Conservation (phyloP, 2,888 invertebrate species). For the Achlya flavicornis region DNA sequence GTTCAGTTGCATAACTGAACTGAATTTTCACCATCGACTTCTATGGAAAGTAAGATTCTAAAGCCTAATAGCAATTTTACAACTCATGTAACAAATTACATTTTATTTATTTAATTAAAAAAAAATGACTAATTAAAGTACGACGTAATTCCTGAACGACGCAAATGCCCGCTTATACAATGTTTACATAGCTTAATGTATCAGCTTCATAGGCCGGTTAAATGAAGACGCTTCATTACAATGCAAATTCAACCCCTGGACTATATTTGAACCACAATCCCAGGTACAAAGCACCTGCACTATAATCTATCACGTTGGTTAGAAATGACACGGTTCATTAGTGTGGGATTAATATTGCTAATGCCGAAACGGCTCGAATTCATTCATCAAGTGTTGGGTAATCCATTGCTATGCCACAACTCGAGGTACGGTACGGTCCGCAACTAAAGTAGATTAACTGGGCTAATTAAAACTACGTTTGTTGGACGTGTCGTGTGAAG, state of each 20-base stretch:
- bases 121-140: too few relatives aligned
- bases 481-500: not conserved
- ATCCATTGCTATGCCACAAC: slow-evolving; percentile 44
- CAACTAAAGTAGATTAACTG: slow-evolving; percentile 30
- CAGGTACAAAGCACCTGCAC: slow-evolving; percentile 9
- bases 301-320: slow-evolving; percentile 26
- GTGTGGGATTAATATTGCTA: slow-evolving; percentile 46
- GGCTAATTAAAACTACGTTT: slow-evolving; percentile 14
- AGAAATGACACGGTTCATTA: slow-evolving; percentile 52
- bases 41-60: too few relatives aligned
- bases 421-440: slow-evolving; percentile 35
- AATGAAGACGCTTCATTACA: slow-evolving; percentile 1
- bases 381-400: slow-evolving; percentile 49
- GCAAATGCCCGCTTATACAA: too few relatives aligned
- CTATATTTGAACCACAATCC: not conserved
- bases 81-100: too few relatives aligned
- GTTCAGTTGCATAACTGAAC: too few relatives aligned
- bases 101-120: too few relatives aligned
- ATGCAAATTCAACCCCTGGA: not conserved
- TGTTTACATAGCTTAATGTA: not conserved
- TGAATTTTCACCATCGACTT: too few relatives aligned
- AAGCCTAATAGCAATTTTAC: too few relatives aligned
- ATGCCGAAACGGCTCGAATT: slow-evolving; percentile 37
- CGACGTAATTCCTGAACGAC: too few relatives aligned
- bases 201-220: not conserved